Percentiles rank a stretch among this genome's conserved stretches.
phyloP scores from a whole-genome alignment of 2,797 vertebrate genomes.

The Alectoris magna region DNA sequence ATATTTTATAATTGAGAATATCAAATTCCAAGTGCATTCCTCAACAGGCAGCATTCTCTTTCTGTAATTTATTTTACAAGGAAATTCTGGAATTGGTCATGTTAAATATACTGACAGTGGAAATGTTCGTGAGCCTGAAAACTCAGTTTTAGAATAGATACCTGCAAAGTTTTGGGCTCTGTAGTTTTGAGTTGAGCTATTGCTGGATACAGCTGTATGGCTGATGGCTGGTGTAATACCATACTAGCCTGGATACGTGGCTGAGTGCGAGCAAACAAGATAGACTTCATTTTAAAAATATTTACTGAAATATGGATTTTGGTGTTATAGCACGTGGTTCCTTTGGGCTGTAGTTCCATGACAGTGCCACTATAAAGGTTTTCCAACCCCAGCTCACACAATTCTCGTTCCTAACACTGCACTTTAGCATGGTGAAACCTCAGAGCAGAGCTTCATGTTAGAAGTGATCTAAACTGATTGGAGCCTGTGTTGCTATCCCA shows the following conservation, averaged over 20 bases:
- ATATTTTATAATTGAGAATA: background rate
- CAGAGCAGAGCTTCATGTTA: background rate
- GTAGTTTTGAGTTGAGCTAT: background rate
- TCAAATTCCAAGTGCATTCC: background rate
- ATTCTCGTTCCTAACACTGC: accelerated
- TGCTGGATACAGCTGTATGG: background rate
- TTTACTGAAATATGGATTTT: background rate
- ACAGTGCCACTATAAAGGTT: background rate
- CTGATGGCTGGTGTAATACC: background rate
- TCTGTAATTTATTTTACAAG: background rate
- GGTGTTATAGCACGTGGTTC: background rate
- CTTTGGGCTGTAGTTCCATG: background rate
- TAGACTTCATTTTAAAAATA: background rate
- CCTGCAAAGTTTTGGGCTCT: background rate
- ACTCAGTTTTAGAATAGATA: background rate
- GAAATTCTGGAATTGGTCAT: background rate
- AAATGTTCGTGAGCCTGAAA: background rate
- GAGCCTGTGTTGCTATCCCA: background rate
- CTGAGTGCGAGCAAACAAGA: background rate
- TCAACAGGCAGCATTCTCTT: background rate
- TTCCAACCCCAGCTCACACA: background rate
- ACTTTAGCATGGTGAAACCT: background rate
- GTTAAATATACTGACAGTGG: background rate
- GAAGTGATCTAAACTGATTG: background rate
- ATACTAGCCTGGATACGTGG: background rate